Evolutionary conservation across 2,888 invertebrate genomes (phyloP).

Genomic region (Antheraea assamensis): DNA sequence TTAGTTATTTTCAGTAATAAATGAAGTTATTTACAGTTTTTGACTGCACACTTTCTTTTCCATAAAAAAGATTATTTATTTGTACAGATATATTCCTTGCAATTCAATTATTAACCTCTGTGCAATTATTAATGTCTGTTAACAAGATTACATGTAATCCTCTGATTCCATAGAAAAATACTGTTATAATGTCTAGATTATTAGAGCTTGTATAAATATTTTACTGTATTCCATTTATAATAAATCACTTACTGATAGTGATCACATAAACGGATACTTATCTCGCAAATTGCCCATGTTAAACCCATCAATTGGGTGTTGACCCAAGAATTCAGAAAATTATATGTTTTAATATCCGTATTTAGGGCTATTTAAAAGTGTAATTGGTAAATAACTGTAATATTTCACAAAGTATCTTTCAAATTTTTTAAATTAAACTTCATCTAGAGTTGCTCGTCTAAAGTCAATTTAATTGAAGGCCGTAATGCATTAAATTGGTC

Average conservation of each 20-base stretch:
- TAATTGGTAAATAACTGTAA: no score
- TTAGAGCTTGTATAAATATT: not conserved
- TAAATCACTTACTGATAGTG: not conserved
- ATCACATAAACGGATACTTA: not conserved
- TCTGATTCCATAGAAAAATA: not conserved
- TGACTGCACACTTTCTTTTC: not conserved
- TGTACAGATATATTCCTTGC: not conserved
- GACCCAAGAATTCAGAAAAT: no score
- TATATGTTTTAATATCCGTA: no score
- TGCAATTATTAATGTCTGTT: not conserved
- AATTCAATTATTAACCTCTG: not conserved
- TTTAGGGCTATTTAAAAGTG: no score
- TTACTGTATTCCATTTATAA: not conserved
- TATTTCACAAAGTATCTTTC: no score
- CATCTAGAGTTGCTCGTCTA: not conserved
- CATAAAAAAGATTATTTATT: not conserved
- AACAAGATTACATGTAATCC: conserved; percentile 1
- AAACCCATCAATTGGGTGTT: no score
- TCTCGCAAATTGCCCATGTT: not conserved
- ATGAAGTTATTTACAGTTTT: not conserved
- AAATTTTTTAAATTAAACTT: no score
- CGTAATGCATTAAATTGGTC: not conserved
- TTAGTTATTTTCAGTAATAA: conserved; percentile 1
- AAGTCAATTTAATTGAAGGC: not conserved
- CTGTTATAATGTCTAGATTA: not conserved